Evolutionary conservation across 1,140 invertebrate species (phyloP), one percentile per base, ranked within the genome.

Genomic region (Drosophila triauraria): DNA sequence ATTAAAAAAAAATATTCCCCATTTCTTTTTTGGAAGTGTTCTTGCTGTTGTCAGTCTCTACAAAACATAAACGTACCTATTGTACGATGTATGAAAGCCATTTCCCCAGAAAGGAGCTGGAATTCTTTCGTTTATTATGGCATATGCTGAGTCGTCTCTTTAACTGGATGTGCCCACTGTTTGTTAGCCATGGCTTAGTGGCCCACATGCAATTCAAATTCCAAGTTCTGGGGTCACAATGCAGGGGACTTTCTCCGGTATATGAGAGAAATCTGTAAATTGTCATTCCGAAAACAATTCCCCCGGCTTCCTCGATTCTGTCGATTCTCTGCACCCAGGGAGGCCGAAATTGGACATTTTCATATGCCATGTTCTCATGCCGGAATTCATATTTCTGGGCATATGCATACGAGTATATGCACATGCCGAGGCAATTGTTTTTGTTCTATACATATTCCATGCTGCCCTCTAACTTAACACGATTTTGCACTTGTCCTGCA

Each of bases 401-500:
- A 74, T 74, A 74, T 74, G 70, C 76, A 70, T 80, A 63, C 30
- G 30, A 32, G 5, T 35, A 20, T 54, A 23, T 60, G 68, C 38
- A 51, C 53, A 43, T 48, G 20, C 71, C 46, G 68, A 62, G 58
- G 58, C 44, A 75, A 56, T 76, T 69, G 64, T 78, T 59, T 74
- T 51, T 74, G 46, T 40, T 38, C 38, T 17, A 60, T 43, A 17
- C 46, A 46, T 58, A 58, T 27, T 38, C 67, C n/a, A 15, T 15
- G 47, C 44, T 60, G 54, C 47, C 65, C 74, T 65, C 63, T 63
- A 86, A 81, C 67, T 80, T 78, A 86, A 85, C 82, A 85, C 82
- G 82, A 78, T 81, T 86, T 85, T 78, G 68, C 82, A 85, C 82
- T 86, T 70, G 82, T 84, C 75, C 50, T 57, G 74, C 64, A 65